A percentile compares a stretch with the other conserved stretches of the same genome.
Conservation (phyloP, 2,888 invertebrate genomes). For the Drosophila meridiana region DNA sequence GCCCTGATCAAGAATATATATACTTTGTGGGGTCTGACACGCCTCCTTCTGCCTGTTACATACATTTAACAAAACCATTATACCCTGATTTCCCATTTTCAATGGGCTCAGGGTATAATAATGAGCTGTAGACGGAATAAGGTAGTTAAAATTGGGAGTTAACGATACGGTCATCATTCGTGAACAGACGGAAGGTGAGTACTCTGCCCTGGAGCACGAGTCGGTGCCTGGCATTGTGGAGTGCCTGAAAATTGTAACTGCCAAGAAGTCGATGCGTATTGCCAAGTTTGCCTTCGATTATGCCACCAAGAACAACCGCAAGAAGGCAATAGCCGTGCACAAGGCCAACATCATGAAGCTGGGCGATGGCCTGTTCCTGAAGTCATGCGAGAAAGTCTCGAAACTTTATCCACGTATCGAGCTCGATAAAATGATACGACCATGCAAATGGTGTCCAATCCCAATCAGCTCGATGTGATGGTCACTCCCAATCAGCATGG, state of each 20-base stretch:
- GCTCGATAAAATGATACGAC: conserved; percentile 98
- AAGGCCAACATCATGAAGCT: conserved; percentile 99
- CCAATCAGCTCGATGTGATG: conserved; percentile 99
- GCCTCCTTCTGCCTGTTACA: too few relatives aligned
- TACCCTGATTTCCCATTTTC: too few relatives aligned
- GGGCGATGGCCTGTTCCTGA: conserved; percentile 97
- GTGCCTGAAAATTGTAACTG: conserved; percentile 98
- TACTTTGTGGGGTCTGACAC: too few relatives aligned
- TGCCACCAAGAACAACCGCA: conserved; percentile 95
- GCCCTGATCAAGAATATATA: too few relatives aligned
- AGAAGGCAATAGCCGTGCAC: conserved; percentile 99
- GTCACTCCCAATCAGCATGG: conserved; percentile 99
- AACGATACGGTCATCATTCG: conserved; percentile 97
- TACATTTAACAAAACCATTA: too few relatives aligned
- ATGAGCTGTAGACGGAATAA: too few relatives aligned
- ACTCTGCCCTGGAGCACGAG: conserved; percentile 98
- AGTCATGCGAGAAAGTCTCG: conserved; percentile 94
- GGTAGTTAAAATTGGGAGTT: too few relatives aligned
- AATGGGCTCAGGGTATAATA: too few relatives aligned
- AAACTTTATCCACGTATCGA: conserved; percentile 96
- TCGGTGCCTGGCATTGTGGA: conserved; percentile 95
- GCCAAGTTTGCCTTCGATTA: conserved; percentile 99
- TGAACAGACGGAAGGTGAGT: conserved; percentile 99
- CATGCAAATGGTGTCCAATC: conserved; percentile 99
- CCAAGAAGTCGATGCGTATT: conserved; percentile 95